Evolutionary conservation across 2,113 vertebrate genomes (phyloP), one percentile per base, ranked within the genome.

Genomic region (Engystomops pustulosus): DNA sequence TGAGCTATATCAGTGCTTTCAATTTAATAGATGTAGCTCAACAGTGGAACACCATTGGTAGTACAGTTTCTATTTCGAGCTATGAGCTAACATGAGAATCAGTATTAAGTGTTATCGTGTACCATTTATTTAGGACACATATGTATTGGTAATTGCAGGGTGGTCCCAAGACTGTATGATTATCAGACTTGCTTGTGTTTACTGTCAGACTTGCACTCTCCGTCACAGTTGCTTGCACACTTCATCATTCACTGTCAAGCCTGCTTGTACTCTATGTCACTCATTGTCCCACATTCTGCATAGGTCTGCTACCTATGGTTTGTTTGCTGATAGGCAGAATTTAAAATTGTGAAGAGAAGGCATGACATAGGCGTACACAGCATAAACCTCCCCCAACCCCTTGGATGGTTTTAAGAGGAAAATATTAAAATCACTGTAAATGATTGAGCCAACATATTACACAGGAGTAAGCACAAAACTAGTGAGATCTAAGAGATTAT

Each of bases 221-320:
- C 36, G 62, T 67, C 32, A 67, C 62, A 67, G 62, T 67, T 67
- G 62, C 32, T 36, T 36, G 62, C 30, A 67, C 62, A 36, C 62
- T 67, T 67, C 62, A 67, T 67, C 62, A 67, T 36, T 67, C 62
- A 67, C 62, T 67, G 62, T 67, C 62, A 67, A 20, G 62, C 30
- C 36, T 67, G 62, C 15, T 67, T 67, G 15, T 36, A 36, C 30
- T 67, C 6, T 34, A 5, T 36, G 62, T 67, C 62, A 65, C 27
- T 65, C 60, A 65, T 32, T 65, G 5, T 65, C 27, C 27, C 60
- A 67, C 62, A 8, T 36, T 67, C 62, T 67, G 62, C 27, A 1
- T 67, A 67, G 30, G 30, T 67, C 62, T 67, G 62, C 62, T 67
- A 65, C 60, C 60, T 65, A 62, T 30, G 12, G 60, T 7, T 65